These are phyloP conservation scores for Dryococelus australis DNA, from an alignment of 2,888 invertebrate genomes.

Conservation along the genomic window DNA sequence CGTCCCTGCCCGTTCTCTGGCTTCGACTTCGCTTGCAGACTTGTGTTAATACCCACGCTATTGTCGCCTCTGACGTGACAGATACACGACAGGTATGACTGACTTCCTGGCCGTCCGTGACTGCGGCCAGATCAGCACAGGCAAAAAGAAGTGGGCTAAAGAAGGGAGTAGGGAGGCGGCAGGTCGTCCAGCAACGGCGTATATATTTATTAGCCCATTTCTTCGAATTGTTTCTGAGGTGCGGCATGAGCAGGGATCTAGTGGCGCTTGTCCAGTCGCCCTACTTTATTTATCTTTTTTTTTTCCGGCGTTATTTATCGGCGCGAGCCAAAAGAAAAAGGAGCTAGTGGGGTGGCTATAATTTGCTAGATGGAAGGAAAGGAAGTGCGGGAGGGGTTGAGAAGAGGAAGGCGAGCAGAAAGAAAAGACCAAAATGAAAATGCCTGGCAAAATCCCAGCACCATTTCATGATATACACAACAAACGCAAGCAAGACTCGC, in stretches of 20 bases:
- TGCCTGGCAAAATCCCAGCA: slow-evolving; percentile 32
- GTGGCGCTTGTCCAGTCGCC: slow-evolving; percentile 24
- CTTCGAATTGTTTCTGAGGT: slow-evolving; percentile 25
- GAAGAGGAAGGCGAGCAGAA: background rate
- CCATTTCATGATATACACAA: slow-evolving; percentile 35
- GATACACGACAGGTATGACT: too few species aligned
- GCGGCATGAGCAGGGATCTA: background rate
- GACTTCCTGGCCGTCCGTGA: too few species aligned
- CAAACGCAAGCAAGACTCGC: slow-evolving; percentile 26
- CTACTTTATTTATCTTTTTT: slow-evolving; percentile 21
- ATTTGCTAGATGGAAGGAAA: slow-evolving; percentile 32
- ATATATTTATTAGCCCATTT: slow-evolving; percentile 21
- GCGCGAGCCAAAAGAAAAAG: slow-evolving; percentile 19
- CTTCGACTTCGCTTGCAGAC: too few species aligned
- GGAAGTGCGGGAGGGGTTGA: background rate
- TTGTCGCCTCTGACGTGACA: too few species aligned
- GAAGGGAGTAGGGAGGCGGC: background rate
- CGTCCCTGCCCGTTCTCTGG: too few species aligned
- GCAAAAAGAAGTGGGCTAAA: too few species aligned
- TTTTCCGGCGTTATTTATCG: slow-evolving; percentile 7
- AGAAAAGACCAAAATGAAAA: slow-evolving; percentile 21
- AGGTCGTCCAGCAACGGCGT: background rate
- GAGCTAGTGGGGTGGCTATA: slow-evolving; percentile 28
- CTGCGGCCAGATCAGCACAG: too few species aligned
- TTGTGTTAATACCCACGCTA: too few species aligned